A percentile compares a stretch with the other conserved stretches of the same genome.
Conservation (phyloP, 2,797 vertebrate species). For the Erpetoichthys calabaricus region DNA sequence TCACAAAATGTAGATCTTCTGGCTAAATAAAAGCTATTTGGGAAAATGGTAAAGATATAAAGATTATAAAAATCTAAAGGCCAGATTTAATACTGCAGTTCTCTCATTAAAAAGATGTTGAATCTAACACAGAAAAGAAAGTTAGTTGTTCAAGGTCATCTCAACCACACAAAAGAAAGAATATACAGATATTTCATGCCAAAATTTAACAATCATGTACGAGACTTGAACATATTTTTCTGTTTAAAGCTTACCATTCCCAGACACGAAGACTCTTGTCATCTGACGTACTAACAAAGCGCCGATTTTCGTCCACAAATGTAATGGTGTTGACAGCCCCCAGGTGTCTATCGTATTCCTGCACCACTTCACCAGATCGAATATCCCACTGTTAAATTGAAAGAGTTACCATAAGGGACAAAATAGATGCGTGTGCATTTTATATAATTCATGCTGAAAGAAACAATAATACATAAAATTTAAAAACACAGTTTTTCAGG, state of each 20-base stretch:
- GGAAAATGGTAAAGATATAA: too few relatives aligned
- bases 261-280: constrained; percentile 95
- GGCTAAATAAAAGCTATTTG: too few relatives aligned
- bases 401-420: not conserved
- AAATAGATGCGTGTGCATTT: not conserved
- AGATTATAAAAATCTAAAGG: too few relatives aligned
- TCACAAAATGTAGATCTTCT: too few relatives aligned
- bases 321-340: constrained; percentile 99
- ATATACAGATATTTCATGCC: constrained; percentile 3
- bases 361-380: constrained; percentile 84
- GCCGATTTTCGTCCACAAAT: constrained; percentile 91
- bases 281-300: constrained; percentile 94
- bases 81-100: too few relatives aligned
- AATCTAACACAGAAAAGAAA: too few relatives aligned
- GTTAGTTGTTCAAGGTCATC: too few relatives aligned
- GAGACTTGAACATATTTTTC: not conserved
- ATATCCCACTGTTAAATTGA: constrained; percentile 70
- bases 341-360: constrained; percentile 92
- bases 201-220: not conserved
- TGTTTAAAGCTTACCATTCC: constrained; percentile 75
- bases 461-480: too few relatives aligned
- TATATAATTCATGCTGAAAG: not conserved
- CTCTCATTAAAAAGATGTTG: too few relatives aligned
- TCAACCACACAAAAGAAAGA: constrained; percentile 10
- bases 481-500: too few relatives aligned